Evolutionary conservation across 2,113 vertebrate genomes (phyloP).

Genomic region (Trematocara unimaculatum): DNA sequence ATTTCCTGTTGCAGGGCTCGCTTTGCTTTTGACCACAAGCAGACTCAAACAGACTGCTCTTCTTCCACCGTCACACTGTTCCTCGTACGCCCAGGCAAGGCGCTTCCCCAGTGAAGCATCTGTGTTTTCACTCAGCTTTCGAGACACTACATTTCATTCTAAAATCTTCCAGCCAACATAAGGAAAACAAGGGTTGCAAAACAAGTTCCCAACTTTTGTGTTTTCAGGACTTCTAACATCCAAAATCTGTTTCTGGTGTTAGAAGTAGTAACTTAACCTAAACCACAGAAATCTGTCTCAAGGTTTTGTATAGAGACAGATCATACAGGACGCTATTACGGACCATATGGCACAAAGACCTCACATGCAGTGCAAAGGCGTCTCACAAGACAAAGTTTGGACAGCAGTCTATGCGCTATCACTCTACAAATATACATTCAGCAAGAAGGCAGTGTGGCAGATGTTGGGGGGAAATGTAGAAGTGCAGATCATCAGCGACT

Average conservation of each 20-base stretch:
- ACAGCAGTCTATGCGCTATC: constrained; percentile 38
- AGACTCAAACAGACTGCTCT: constrained; percentile 8
- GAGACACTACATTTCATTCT: neutral
- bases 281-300: neutral
- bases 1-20: constrained; percentile 66
- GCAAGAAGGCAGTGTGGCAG: neutral
- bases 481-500: neutral
- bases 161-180: neutral
- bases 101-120: neutral
- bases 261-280: neutral
- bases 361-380: constrained; percentile 6
- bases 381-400: neutral
- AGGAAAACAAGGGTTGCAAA: neutral
- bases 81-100: neutral
- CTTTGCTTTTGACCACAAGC: constrained; percentile 26
- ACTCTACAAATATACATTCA: constrained; percentile 48
- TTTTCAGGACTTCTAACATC: neutral
- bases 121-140: neutral
- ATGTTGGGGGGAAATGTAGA: neutral
- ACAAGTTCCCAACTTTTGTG: neutral
- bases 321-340: neutral
- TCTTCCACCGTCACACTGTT: neutral
- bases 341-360: constrained; percentile 4
- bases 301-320: neutral
- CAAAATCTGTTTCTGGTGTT: neutral